Evolutionary conservation across 2,797 vertebrate genomes (phyloP), one percentile per base, ranked within the genome.

Genomic region (Distichodus sexfasciatus): DNA sequence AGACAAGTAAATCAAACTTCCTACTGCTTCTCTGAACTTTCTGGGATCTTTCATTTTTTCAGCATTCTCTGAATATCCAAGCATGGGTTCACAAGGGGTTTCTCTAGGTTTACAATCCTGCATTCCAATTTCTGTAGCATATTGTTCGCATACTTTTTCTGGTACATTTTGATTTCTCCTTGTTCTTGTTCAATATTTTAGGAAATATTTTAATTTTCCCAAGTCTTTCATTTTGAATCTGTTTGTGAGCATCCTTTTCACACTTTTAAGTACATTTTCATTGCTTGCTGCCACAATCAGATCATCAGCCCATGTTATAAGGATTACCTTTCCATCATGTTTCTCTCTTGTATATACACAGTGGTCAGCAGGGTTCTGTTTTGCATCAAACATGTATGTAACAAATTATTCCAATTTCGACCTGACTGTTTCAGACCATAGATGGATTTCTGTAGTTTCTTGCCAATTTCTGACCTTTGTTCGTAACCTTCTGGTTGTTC

Each of bases 101-200:
- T 43, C 54, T 55, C 54, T 29, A 31, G 21, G n/a, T 23, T 46
- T 47, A 46, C 53, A 65, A 2, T 77, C 28, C 10, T 63, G 33
- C 65, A 72, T 57, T 12, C 64, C 71, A 78, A 80, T 15, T 29
- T 41, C 1, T 76, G n/a, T 2, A 68, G 10, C 5, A 72, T 29
- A 8, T 76, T 82, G 1, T 1, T 47, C 0, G 67, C 51, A 33
- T 69, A 79, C 21, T 3, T 64, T 6, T 55, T 10, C 6, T 65
- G 76, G 6, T 14, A 71, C 29, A 9, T 23, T 63, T 11, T 77
- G 29, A 19, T 11, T 29, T 10, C 24, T 5, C 38, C 15, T 12
- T 69, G 19, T 1, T 8, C 8, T 4, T 58, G n/a, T 19, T 41
- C 17, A 47, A 68, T 58, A 68, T 58, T 29, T 21, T 4, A 62